These are phyloP conservation scores for Caligus rogercresseyi DNA, from an alignment of 1,140 invertebrate species.

Conservation along the genomic window DNA sequence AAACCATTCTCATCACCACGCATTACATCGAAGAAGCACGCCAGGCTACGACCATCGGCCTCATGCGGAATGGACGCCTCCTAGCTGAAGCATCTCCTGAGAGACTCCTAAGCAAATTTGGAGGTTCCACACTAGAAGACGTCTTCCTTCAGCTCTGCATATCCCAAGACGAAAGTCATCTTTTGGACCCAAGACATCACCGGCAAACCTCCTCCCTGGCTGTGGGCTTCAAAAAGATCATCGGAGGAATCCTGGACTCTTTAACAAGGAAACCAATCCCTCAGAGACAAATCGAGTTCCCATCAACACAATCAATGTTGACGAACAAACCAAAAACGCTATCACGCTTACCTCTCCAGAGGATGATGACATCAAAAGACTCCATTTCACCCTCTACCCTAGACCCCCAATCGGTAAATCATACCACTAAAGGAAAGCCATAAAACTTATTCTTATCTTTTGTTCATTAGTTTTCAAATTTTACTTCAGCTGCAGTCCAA, in stretches of 20 bases:
- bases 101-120: conserved; percentile 58
- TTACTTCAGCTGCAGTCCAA: too few species aligned
- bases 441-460: too few species aligned
- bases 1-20: conserved; percentile 80
- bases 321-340: too few species aligned
- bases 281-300: too few species aligned
- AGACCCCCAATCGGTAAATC: not conserved
- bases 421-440: too few species aligned
- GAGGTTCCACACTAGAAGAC: conserved; percentile 66
- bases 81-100: conserved; percentile 79
- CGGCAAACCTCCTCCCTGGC: not conserved
- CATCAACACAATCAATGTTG: too few species aligned
- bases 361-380: not conserved
- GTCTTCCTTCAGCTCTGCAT: conserved; percentile 83
- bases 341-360: too few species aligned
- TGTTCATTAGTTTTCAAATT: not conserved
- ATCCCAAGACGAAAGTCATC: conserved; percentile 28
- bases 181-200: not conserved
- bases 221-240: not conserved
- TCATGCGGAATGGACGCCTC: conserved; percentile 77
- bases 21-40: conserved; percentile 84
- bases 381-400: not conserved
- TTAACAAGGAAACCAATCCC: not conserved
- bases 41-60: conserved; percentile 66
- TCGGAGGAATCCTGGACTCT: not conserved